Conservation (phyloP, 2,797 vertebrate genomes). For the Helicolenus hilgendorfi region DNA sequence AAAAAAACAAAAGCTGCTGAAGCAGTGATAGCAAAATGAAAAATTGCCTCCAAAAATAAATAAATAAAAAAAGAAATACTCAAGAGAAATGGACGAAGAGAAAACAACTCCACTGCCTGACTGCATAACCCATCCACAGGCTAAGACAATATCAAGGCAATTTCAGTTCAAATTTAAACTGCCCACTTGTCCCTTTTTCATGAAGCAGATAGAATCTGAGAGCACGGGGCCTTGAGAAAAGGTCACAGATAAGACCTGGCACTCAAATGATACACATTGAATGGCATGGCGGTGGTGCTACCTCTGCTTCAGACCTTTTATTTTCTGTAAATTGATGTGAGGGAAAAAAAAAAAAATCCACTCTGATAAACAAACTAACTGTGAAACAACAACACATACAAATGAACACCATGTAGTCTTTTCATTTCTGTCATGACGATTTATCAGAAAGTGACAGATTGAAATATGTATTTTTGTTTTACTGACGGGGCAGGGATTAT, state of each 20-base stretch:
- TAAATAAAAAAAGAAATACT: conserved; percentile 41
- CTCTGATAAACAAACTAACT: conserved; percentile 30
- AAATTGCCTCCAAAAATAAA: conserved; percentile 47
- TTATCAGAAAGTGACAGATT: conserved; percentile 6
- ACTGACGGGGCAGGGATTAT: background rate
- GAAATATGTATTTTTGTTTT: background rate
- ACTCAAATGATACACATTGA: conserved; percentile 63
- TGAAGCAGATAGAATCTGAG: conserved; percentile 84
- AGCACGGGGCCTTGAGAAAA: conserved; percentile 77
- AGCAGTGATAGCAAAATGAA: conserved; percentile 67
- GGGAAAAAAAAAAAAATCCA: conserved; percentile 4
- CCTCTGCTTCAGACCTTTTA: conserved; percentile 40
- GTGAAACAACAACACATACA: background rate
- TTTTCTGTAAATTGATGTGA: conserved; percentile 17
- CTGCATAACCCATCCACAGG: conserved; percentile 68
- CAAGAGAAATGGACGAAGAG: conserved; percentile 62
- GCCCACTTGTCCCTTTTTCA: conserved; percentile 81
- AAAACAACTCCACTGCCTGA: conserved; percentile 72
- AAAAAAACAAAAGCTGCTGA: conserved; percentile 18
- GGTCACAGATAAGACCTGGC: conserved; percentile 84
- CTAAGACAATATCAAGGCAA: conserved; percentile 88
- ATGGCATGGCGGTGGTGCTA: conserved; percentile 22
- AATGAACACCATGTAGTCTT: background rate
- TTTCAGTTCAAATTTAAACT: conserved; percentile 87
- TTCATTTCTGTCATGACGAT: conserved; percentile 19